phyloP scores from a whole-genome alignment of 2,797 vertebrate genomes.

The Pangasius krempfi region DNA sequence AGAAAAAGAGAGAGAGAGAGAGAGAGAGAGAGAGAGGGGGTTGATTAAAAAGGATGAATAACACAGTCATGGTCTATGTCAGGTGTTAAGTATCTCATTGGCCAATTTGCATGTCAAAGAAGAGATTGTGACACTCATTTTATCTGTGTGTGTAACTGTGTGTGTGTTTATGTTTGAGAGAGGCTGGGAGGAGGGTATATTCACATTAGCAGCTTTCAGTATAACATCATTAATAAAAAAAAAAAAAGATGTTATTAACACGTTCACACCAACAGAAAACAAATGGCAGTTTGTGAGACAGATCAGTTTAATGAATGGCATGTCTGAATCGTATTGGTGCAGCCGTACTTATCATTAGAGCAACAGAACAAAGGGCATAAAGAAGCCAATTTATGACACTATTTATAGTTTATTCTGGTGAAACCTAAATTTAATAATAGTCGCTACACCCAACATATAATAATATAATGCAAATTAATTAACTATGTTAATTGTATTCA shows the following conservation, averaged over 20 bases:
- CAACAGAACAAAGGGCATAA: conserved; percentile 3
- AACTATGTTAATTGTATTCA: conserved; percentile 38
- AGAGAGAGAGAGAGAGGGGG: conserved; percentile 58
- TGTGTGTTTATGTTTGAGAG: conserved; percentile 67
- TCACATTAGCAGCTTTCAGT: conserved; percentile 69
- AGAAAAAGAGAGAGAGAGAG: conserved; percentile 51
- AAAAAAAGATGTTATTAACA: conserved; percentile 72
- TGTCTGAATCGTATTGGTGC: background rate
- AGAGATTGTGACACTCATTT: conserved; percentile 58
- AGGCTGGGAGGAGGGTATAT: conserved; percentile 67
- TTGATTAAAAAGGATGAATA: conserved; percentile 78
- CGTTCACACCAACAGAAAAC: conserved; percentile 72
- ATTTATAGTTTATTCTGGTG: conserved; percentile 7
- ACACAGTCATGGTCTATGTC: conserved; percentile 79
- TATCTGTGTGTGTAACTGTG: conserved; percentile 51
- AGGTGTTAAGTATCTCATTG: conserved; percentile 85
- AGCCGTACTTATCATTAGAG: background rate
- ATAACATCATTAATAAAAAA: conserved; percentile 73
- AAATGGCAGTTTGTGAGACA: conserved; percentile 61
- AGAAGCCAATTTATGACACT: background rate
- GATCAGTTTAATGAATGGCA: conserved; percentile 68
- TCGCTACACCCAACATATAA: background rate
- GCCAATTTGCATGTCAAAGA: conserved; percentile 82
- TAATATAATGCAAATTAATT: conserved; percentile 27
- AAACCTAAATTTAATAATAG: conserved; percentile 8